Percentiles rank a stretch among this genome's conserved stretches.
Evolutionary conservation across 2,113 vertebrate genomes (phyloP).

Genomic region (Diglossa brunneiventris): DNA sequence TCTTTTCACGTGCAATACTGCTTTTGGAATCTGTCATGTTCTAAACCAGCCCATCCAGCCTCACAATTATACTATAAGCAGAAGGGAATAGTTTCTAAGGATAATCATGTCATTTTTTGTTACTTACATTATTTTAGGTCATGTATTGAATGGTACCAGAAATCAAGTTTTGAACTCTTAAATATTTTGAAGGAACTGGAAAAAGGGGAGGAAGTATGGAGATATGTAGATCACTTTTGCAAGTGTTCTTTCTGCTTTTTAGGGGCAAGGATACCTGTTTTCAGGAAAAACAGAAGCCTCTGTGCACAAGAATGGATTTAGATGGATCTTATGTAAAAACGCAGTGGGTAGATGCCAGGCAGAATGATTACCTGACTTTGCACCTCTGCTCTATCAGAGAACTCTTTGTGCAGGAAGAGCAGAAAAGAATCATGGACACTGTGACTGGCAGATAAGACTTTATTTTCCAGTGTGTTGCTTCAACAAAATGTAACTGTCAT

Average conservation of each 20-base stretch:
- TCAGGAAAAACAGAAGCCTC: neutral
- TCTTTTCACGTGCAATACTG: neutral
- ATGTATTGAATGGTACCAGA: neutral
- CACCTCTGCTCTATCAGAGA: neutral
- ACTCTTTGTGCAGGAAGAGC: neutral
- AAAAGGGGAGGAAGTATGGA: accelerated
- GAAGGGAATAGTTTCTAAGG: neutral
- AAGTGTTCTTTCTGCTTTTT: neutral
- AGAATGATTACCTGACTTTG: neutral
- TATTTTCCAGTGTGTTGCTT: neutral
- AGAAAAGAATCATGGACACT: neutral
- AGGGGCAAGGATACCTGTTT: neutral
- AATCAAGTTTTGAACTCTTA: neutral
- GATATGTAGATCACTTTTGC: neutral
- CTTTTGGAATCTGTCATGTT: neutral
- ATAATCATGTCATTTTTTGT: neutral
- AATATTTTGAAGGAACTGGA: neutral
- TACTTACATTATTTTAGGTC: neutral
- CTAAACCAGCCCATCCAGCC: neutral
- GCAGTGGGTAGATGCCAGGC: neutral
- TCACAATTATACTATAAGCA: neutral
- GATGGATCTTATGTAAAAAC: neutral
- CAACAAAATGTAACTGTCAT: neutral
- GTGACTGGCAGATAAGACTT: neutral
- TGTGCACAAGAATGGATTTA: neutral